phyloP scores from a whole-genome alignment of 2,113 vertebrate genomes.

The Zosterops hypoxanthus region DNA sequence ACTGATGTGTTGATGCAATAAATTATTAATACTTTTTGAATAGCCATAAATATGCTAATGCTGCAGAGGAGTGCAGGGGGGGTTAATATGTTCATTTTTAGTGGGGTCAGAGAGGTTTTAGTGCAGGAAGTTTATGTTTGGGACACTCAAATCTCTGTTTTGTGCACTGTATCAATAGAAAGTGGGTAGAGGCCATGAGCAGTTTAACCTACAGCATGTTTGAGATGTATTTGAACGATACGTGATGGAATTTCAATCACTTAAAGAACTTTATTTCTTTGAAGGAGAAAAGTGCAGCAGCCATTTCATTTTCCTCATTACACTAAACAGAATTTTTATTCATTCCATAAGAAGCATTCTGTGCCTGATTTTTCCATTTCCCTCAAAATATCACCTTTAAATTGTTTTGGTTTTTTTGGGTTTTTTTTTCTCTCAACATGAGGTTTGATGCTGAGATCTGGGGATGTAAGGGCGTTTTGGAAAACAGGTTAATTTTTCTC shows the following conservation, averaged over 20 bases:
- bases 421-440: background rate
- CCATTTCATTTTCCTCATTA: background rate
- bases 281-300: background rate
- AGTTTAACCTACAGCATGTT: background rate
- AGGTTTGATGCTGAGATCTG: background rate
- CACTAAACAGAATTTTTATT: background rate
- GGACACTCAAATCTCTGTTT: rapidly evolving
- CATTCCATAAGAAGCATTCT: background rate
- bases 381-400: background rate
- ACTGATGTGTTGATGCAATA: background rate
- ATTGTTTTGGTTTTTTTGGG: background rate
- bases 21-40: background rate
- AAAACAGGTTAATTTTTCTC: background rate
- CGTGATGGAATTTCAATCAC: background rate
- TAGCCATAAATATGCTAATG: background rate
- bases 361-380: background rate
- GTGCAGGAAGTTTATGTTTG: background rate
- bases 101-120: background rate
- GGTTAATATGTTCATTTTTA: background rate
- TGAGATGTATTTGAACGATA: background rate
- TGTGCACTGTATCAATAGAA: background rate
- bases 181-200: rapidly evolving
- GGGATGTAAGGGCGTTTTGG: background rate
- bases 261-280: background rate
- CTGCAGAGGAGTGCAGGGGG: background rate